Percentiles rank a stretch among this genome's conserved stretches.
Conservation (phyloP, 2,797 vertebrate genomes). For the Cheracebus regulus region DNA sequence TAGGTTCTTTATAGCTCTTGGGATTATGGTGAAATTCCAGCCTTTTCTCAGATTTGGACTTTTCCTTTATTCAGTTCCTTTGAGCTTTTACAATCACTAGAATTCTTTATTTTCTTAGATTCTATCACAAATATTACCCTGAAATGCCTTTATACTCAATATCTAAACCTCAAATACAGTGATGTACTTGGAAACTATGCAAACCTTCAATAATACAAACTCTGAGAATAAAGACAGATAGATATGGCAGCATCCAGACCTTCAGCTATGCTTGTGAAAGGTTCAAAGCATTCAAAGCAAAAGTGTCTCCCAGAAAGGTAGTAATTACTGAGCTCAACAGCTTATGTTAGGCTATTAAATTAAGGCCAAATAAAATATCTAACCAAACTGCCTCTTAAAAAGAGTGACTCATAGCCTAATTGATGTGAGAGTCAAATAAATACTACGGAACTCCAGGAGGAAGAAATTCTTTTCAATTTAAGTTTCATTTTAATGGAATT, state of each 20-base stretch:
- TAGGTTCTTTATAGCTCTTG: not conserved
- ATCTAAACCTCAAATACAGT: not conserved
- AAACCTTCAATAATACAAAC: not conserved
- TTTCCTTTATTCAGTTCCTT: slow-evolving; percentile 10
- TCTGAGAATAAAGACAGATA: slow-evolving; percentile 6
- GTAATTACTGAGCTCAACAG: slow-evolving; percentile 34
- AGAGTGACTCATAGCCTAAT: slow-evolving; percentile 60
- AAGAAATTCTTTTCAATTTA: slow-evolving; percentile 61
- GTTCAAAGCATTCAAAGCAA: not conserved
- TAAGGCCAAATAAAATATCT: slow-evolving; percentile 59
- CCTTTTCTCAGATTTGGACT: not conserved
- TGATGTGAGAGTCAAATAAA: slow-evolving; percentile 71
- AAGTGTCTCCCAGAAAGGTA: not conserved
- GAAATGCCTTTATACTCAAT: not conserved
- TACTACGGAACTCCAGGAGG: not conserved
- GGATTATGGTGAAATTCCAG: slow-evolving; percentile 26
- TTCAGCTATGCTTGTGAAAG: slow-evolving; percentile 29
- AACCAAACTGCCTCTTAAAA: slow-evolving; percentile 57
- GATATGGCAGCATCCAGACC: not conserved
- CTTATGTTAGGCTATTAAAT: slow-evolving; percentile 54
- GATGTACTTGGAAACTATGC: not conserved
- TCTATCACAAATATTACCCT: not conserved
- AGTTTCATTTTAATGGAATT: slow-evolving; percentile 68
- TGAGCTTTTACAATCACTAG: not conserved
- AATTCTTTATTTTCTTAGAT: not conserved